Evolutionary conservation across 1,140 invertebrate species (phyloP).

Genomic region (Leguminivora glycinivorella): DNA sequence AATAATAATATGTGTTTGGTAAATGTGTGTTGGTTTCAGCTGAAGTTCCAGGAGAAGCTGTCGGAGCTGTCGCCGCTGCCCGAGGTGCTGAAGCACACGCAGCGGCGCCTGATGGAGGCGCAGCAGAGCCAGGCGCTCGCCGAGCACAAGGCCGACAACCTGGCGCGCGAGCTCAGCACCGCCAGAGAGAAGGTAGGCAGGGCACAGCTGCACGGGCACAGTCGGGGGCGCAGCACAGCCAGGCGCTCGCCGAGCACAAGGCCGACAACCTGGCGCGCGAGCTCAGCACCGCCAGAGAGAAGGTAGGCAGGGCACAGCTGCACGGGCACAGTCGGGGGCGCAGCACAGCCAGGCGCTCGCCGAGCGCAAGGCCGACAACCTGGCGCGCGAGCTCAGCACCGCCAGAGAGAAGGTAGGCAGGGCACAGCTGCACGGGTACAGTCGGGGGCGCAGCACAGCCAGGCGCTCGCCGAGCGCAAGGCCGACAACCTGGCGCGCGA

Average conservation of each 20-base stretch:
- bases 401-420: slow-evolving; percentile 77
- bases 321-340: too few relatives aligned
- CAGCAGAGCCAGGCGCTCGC: slow-evolving; percentile 79
- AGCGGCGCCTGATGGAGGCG: slow-evolving; percentile 82
- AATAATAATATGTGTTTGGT: neutral
- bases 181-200: slow-evolving; percentile 77
- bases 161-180: slow-evolving; percentile 71
- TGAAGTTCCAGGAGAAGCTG: slow-evolving; percentile 83
- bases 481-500: slow-evolving; percentile 77
- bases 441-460: slow-evolving; percentile 81
- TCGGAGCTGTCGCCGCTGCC: slow-evolving; percentile 83
- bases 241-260: slow-evolving; percentile 77
- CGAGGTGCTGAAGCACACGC: slow-evolving; percentile 83
- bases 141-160: slow-evolving; percentile 78
- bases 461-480: slow-evolving; percentile 77
- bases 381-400: slow-evolving; percentile 71
- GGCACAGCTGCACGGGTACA: too few relatives aligned
- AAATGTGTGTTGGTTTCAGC: neutral
- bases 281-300: slow-evolving; percentile 71
- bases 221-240: slow-evolving; percentile 81
- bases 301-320: too few relatives aligned
- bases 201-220: too few relatives aligned
- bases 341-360: slow-evolving; percentile 79
- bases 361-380: slow-evolving; percentile 78
- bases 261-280: slow-evolving; percentile 77